Percentiles rank a stretch among this genome's conserved stretches.
phyloP scores from a whole-genome alignment of 2,888 invertebrate species.

The Lomographa bimaculata region DNA sequence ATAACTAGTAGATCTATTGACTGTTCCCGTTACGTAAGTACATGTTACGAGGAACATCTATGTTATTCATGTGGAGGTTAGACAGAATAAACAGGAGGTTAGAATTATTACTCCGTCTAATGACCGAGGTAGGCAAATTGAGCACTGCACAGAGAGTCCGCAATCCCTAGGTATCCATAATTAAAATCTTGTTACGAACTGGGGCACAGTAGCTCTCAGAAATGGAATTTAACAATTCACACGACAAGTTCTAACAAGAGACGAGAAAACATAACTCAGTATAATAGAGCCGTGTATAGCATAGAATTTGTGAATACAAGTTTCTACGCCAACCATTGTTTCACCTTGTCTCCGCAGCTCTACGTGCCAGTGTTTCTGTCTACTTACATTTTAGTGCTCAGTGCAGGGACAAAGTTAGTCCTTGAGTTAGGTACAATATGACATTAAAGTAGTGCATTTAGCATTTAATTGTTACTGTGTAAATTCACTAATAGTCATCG shows the following conservation, averaged over 20 bases:
- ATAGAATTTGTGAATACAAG: conserved; percentile 34
- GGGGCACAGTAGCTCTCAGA: conserved; percentile 62
- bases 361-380: conserved; percentile 14
- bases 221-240: conserved; percentile 81
- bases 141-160: conserved; percentile 43
- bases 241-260: conserved; percentile 63
- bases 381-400: conserved; percentile 18
- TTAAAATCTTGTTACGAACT: conserved; percentile 79
- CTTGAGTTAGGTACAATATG: too few species aligned
- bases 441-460: too few species aligned
- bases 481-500: too few species aligned
- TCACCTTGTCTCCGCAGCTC: conserved; percentile 30
- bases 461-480: too few species aligned
- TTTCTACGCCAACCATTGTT: conserved; percentile 39
- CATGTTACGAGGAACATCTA: too few species aligned
- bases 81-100: conserved; percentile 6
- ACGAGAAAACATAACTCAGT: conserved; percentile 59
- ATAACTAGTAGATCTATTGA: too few species aligned
- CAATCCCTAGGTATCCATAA: conserved; percentile 71
- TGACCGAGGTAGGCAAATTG: conserved; percentile 39
- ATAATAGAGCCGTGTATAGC: conserved; percentile 55
- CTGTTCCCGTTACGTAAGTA: too few species aligned
- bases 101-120: conserved; percentile 27
- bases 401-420: conserved; percentile 2
- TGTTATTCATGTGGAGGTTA: too few species aligned